Conservation (phyloP, 2,113 vertebrate species). For the Zosterops hypoxanthus region DNA sequence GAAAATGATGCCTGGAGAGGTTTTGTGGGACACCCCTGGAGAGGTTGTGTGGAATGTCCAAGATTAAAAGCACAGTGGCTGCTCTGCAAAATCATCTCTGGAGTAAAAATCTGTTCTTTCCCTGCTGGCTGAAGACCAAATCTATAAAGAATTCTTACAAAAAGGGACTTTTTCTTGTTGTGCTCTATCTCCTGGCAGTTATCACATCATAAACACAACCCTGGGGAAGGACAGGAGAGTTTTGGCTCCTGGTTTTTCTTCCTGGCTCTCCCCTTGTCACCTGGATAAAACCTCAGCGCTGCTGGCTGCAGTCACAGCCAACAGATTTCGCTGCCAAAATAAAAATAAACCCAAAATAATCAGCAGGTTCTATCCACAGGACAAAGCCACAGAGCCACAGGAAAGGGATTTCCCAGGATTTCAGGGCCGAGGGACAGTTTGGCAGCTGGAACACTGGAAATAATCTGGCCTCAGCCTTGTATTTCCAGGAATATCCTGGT, state of each 20-base stretch:
- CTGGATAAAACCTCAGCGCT: neutral
- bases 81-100: neutral
- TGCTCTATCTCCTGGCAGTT: neutral
- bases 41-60: too few relatives aligned
- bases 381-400: neutral
- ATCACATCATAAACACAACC: neutral
- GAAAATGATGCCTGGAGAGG: neutral
- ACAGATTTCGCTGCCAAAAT: neutral
- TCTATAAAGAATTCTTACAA: neutral
- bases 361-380: neutral
- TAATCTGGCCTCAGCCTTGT: neutral
- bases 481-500: neutral
- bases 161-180: neutral
- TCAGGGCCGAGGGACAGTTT: neutral
- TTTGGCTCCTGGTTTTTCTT: neutral
- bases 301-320: neutral
- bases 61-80: neutral
- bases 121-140: accelerated
- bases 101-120: neutral
- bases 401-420: neutral
- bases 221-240: neutral
- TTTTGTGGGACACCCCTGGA: neutral
- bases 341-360: neutral
- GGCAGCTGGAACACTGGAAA: neutral
- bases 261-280: neutral